A percentile compares a stretch with the other conserved stretches of the same genome.
phyloP scores from a whole-genome alignment of 2,797 vertebrate genomes.

The Ctenochaetus hawaiiensis region DNA sequence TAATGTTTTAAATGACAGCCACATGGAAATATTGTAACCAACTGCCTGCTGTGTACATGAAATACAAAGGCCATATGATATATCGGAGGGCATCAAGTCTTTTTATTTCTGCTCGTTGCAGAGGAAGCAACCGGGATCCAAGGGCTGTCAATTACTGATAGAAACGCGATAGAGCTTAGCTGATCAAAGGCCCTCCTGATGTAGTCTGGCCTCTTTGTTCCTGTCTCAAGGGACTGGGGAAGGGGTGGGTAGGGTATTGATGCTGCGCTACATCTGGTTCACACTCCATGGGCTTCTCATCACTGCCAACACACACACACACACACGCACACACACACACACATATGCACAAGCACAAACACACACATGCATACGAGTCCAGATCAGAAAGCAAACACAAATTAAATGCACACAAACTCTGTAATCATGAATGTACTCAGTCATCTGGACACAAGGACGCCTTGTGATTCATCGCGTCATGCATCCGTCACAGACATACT shows the following conservation, averaged over 20 bases:
- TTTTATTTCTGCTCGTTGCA: constrained; percentile 27
- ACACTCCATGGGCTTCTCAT: constrained; percentile 47
- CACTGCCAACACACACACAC: constrained; percentile 15
- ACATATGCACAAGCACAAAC: constrained; percentile 23
- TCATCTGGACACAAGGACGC: not conserved
- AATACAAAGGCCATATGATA: constrained; percentile 14
- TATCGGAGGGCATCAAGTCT: constrained; percentile 8
- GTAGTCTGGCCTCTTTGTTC: constrained; percentile 79
- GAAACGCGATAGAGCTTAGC: constrained; percentile 52
- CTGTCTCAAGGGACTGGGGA: constrained; percentile 64
- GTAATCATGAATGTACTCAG: not conserved
- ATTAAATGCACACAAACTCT: constrained; percentile 22
- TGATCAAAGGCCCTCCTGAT: constrained; percentile 79
- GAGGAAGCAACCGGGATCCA: constrained; percentile 36
- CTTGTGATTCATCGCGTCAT: not conserved
- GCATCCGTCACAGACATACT: not conserved
- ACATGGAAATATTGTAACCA: not conserved
- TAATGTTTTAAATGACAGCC: not conserved
- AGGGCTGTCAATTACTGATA: constrained; percentile 74
- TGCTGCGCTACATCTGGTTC: constrained; percentile 55
- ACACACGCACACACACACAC: constrained; percentile 27
- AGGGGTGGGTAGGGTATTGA: constrained; percentile 11
- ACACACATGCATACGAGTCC: constrained; percentile 20
- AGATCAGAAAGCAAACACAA: constrained; percentile 48
- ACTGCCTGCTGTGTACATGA: constrained; percentile 10